Evolutionary conservation across 1,140 invertebrate species (phyloP), one percentile per base, ranked within the genome.

Genomic region (Lucilia sericata): DNA sequence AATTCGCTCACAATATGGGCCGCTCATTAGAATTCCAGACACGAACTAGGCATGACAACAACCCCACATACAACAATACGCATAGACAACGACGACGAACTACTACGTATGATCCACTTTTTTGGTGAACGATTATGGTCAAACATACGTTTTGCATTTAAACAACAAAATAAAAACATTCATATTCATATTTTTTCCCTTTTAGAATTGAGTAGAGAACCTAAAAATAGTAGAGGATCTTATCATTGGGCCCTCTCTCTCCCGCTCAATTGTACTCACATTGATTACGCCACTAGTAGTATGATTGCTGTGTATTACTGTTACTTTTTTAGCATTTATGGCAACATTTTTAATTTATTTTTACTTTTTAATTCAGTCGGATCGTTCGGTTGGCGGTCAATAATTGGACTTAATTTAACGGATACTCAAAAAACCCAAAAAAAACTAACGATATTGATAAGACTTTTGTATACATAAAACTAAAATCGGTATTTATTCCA

Each of bases 11-110:
- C 65, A 70, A 70, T 70, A n/a, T 70, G 65, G 65, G 19, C 65
- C n/a, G n/a, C 65, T 70, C 19, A 21, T 70, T 70, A 70, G 65
- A 70, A 70, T 70, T 70, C 65, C 65, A 70, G n/a, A 70, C 65
- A 70, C 65, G 65, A 70, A 21, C 19, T 8, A 70, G 21, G 65
- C 65, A 70, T 70, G 21, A 25, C 65, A 70, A 70, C 65, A 25
- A 70, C 65, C 65, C 65, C 19, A 70, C n/a, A 14, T 17, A 13
- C 17, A 5, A 70, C 65, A 25, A 70, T 70, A n/a, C 9, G 13
- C 0, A 55, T 14, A 70, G n/a, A 70, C 55, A n/a, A n/a, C 55
- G 55, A n/a, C 55, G 14, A 17, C 55, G 17, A 42, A 7, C 51
- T 55, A 70, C 21, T 55, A 70, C 21, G 65, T 70, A 21, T 70